A percentile compares a stretch with the other conserved stretches of the same genome.
Evolutionary conservation across 2,888 invertebrate genomes (phyloP).

Genomic region (Dromius quadrimaculatus): DNA sequence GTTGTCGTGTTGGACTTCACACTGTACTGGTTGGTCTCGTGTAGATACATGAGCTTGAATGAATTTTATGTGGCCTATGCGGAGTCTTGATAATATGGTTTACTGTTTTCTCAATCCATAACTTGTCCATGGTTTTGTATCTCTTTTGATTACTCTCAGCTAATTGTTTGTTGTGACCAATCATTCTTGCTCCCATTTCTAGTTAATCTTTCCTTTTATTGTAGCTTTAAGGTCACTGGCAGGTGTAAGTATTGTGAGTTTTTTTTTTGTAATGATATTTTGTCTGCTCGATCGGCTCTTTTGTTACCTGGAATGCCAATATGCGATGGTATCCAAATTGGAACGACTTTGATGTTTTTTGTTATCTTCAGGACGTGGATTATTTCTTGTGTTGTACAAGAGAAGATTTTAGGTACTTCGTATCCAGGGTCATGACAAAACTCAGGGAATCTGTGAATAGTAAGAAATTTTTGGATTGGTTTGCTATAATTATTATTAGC

Average conservation of each 20-base stretch:
- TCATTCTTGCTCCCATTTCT: not conserved
- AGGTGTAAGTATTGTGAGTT: not conserved
- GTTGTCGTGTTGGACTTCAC: too few species aligned
- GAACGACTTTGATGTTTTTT: not conserved
- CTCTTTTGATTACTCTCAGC: not conserved
- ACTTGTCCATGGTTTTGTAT: not conserved
- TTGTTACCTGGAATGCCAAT: not conserved
- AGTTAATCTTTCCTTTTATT: not conserved
- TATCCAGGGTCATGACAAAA: not conserved
- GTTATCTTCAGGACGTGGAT: not conserved
- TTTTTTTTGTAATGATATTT: not conserved
- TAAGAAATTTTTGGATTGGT: not conserved
- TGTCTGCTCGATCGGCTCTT: not conserved
- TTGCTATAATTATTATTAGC: not conserved
- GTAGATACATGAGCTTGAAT: not conserved
- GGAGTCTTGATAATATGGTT: not conserved
- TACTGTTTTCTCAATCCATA: not conserved
- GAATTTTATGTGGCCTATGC: not conserved
- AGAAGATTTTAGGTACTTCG: not conserved
- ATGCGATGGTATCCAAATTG: constrained; percentile 7
- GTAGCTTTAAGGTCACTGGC: not conserved
- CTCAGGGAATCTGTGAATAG: not conserved
- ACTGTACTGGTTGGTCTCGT: not conserved
- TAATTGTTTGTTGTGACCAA: not conserved
- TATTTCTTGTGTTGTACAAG: not conserved